Conservation (phyloP, 2,113 vertebrate genomes). For the Cebidichthys violaceus region DNA sequence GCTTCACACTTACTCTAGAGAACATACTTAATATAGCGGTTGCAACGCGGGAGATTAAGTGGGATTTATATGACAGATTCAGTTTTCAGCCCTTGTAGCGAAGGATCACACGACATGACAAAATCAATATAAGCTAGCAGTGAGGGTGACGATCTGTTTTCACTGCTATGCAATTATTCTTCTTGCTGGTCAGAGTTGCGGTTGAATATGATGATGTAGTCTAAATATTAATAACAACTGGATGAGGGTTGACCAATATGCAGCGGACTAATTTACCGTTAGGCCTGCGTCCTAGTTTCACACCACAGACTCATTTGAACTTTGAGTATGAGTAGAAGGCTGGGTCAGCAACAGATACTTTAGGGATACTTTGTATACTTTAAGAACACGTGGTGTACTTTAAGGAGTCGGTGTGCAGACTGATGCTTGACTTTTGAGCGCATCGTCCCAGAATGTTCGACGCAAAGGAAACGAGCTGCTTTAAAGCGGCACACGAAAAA, state of each 20-base stretch:
- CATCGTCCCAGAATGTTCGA: not conserved
- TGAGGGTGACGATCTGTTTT: conserved; percentile 47
- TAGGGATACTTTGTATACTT: not conserved
- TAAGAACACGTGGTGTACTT: not conserved
- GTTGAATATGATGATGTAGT: no score
- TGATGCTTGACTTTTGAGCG: not conserved
- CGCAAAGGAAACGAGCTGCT: not conserved
- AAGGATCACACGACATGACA: conserved; percentile 52
- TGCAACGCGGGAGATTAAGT: conserved; percentile 59
- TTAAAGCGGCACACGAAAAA: not conserved
- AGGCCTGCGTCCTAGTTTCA: no score
- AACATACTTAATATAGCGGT: not conserved
- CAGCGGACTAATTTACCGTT: not conserved
- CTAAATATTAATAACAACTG: not conserved
- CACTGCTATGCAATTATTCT: conserved; percentile 25
- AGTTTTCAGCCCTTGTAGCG: conserved; percentile 38
- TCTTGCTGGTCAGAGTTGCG: not conserved
- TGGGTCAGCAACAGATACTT: no score
- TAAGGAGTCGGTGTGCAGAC: not conserved
- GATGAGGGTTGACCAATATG: not conserved
- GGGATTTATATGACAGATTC: conserved; percentile 71
- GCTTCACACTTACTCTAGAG: not conserved
- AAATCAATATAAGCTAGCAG: conserved; percentile 71
- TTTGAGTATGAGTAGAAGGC: no score
- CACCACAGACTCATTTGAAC: no score